Evolutionary conservation across 2,797 vertebrate species (phyloP).

Genomic region (Sebastes vulpes): DNA sequence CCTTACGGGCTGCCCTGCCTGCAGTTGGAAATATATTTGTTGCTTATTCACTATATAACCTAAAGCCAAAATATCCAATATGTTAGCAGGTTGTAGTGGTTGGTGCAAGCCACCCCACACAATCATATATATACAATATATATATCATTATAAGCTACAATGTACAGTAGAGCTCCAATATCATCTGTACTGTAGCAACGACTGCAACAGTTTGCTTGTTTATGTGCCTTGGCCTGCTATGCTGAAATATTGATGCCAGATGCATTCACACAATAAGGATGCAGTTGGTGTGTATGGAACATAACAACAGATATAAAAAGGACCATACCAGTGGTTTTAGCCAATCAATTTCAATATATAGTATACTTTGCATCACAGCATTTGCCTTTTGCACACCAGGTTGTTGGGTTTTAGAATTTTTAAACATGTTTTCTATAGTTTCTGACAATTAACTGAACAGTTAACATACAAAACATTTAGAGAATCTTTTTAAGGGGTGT

Average conservation of each 20-base stretch:
- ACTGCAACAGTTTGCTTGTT: not conserved
- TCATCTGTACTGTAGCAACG: not conserved
- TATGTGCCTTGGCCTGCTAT: not conserved
- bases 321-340: not conserved
- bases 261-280: not conserved
- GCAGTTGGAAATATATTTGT: not conserved
- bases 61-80: not conserved
- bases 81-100: not conserved
- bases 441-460: not conserved
- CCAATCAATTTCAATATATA: not conserved
- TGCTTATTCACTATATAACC: fast-evolving
- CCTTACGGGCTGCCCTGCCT: not conserved
- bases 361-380: not conserved
- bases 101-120: not conserved
- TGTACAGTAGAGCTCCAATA: not conserved
- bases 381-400: not conserved
- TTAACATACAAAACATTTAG: not conserved
- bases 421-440: not conserved
- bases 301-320: not conserved
- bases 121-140: too few relatives aligned
- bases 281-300: too few relatives aligned
- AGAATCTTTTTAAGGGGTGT: not conserved
- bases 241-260: constrained; percentile 2
- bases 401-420: not conserved
- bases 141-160: not conserved